Conservation (phyloP, 2,797 vertebrate genomes). For the Pygocentrus nattereri region DNA sequence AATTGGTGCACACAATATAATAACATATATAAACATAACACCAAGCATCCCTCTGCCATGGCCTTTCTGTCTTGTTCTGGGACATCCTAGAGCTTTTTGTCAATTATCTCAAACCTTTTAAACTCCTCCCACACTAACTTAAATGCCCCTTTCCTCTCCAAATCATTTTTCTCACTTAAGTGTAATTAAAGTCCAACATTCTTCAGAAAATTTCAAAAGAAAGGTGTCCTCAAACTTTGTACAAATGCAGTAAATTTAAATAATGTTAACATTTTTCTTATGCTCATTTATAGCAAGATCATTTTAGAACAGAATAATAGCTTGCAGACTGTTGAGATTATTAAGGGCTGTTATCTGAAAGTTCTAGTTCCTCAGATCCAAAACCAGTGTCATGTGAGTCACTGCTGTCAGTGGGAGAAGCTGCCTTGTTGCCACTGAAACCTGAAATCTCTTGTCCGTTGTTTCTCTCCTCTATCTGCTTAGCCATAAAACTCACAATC, state of each 20-base stretch:
- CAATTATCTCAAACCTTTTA: no score
- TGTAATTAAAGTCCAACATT: no score
- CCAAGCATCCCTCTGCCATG: no score
- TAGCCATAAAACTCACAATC: constrained; percentile 53
- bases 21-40: no score
- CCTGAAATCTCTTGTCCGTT: constrained; percentile 45
- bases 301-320: background rate
- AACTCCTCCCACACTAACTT: no score
- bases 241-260: background rate
- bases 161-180: no score
- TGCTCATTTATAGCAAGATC: background rate
- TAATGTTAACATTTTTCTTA: background rate
- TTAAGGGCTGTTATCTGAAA: constrained; percentile 56
- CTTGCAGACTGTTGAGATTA: background rate
- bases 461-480: constrained; percentile 47
- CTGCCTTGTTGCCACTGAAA: constrained; percentile 54
- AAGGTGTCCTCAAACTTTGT: background rate
- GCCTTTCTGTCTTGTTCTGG: no score
- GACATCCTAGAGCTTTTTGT: no score
- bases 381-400: constrained; percentile 80
- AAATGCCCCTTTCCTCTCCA: no score
- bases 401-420: constrained; percentile 76
- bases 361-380: constrained; percentile 75
- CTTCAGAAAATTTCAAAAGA: no score
- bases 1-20: no score